Conservation (phyloP, 1,140 invertebrate genomes). For the Papilio polyxenes region DNA sequence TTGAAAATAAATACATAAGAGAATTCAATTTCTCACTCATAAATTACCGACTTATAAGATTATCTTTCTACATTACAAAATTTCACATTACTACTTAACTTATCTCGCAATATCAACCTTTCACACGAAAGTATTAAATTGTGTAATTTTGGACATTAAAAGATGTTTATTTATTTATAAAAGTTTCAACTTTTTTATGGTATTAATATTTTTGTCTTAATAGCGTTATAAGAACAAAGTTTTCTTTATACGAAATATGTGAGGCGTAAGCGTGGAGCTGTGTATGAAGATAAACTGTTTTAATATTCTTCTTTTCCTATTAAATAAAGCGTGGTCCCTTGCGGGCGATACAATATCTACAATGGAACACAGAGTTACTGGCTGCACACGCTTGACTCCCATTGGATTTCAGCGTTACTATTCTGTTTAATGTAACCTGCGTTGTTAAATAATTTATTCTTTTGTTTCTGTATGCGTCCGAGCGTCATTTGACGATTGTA, state of each 20-base stretch:
- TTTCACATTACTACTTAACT: too few species aligned
- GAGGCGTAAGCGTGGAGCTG: not conserved
- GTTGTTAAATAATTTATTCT: not conserved
- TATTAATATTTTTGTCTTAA: not conserved
- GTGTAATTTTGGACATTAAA: too few species aligned
- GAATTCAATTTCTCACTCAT: too few species aligned
- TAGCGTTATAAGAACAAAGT: not conserved
- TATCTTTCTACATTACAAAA: too few species aligned
- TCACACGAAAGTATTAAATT: too few species aligned
- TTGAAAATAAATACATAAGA: too few species aligned
- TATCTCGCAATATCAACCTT: too few species aligned
- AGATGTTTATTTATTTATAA: too few species aligned
- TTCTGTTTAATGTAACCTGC: not conserved
- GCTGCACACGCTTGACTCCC: slow-evolving; percentile 1
- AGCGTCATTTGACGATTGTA: not conserved
- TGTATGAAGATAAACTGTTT: slow-evolving; percentile 15
- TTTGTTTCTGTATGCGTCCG: not conserved
- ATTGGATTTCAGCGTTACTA: slow-evolving; percentile 21
- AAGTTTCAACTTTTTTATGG: too few species aligned
- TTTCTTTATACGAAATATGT: not conserved
- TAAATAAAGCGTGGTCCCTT: slow-evolving; percentile 15
- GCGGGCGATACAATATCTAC: slow-evolving; percentile 11
- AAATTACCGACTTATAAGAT: too few species aligned
- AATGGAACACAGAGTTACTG: slow-evolving; percentile 6
- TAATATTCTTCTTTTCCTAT: slow-evolving; percentile 25